These are phyloP conservation scores for Mus minutoides DNA, from an alignment of 2,797 vertebrate species.

Conservation along the genomic window DNA sequence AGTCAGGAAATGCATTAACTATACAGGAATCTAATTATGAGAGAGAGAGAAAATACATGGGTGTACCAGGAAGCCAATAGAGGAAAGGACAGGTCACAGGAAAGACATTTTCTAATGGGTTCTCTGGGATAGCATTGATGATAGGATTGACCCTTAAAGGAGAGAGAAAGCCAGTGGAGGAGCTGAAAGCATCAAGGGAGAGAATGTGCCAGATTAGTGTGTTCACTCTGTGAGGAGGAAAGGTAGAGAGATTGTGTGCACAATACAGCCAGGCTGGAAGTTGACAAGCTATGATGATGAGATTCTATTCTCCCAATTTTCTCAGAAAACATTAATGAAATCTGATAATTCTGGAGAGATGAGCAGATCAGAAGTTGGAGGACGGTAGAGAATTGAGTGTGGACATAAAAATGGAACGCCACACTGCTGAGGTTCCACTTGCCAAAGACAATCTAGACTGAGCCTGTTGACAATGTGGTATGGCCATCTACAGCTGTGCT, in stretches of 20 bases:
- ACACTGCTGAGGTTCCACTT: not conserved
- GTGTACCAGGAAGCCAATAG: not conserved
- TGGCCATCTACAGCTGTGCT: not conserved
- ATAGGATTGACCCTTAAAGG: not conserved
- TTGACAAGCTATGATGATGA: accelerated
- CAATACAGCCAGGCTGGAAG: no score
- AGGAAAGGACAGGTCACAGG: not conserved
- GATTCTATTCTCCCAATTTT: not conserved
- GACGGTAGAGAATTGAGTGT: not conserved
- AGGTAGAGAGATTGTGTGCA: not conserved
- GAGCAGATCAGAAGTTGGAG: not conserved
- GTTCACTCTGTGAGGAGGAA: not conserved
- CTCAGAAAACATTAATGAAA: not conserved
- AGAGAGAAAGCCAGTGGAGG: not conserved
- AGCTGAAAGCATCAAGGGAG: not conserved
- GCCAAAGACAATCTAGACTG: not conserved
- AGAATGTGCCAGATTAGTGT: no score
- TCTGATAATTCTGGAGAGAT: not conserved
- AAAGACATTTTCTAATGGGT: not conserved
- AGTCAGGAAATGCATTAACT: not conserved
- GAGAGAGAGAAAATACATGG: not conserved
- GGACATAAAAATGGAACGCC: not conserved
- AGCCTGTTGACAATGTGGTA: not conserved
- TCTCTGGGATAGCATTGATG: not conserved
- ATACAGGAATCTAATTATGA: not conserved